Conservation (phyloP, 2,888 invertebrate genomes). For the Luffia ferchaultella region DNA sequence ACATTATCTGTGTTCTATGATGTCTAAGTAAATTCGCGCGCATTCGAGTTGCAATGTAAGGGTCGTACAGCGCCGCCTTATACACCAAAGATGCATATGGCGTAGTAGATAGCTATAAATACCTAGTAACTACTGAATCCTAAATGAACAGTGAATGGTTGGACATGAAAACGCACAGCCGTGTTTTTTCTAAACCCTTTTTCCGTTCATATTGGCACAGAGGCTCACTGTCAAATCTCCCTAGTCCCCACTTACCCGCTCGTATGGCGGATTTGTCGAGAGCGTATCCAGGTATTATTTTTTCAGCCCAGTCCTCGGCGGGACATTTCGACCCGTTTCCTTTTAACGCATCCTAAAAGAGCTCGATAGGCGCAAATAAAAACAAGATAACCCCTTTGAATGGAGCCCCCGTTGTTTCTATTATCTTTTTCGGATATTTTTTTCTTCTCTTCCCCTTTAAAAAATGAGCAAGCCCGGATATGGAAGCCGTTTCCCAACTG, state of each 20-base stretch:
- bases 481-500: conserved; percentile 51
- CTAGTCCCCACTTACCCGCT: background rate
- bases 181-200: background rate
- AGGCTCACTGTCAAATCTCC: background rate
- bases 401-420: conserved; percentile 51
- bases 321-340: conserved; percentile 31
- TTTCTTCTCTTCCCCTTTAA: conserved; percentile 24
- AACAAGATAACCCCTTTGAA: conserved; percentile 54
- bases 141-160: too few species aligned
- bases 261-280: background rate
- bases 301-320: conserved; percentile 10
- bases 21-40: too few species aligned
- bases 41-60: too few species aligned
- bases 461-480: conserved; percentile 51
- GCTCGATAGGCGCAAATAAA: conserved; percentile 41
- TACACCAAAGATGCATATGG: too few species aligned
- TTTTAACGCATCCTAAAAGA: conserved; percentile 40
- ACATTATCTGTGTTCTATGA: too few species aligned
- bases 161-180: too few species aligned
- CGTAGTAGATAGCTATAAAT: too few species aligned
- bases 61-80: too few species aligned
- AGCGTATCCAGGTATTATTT: too few species aligned
- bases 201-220: background rate
- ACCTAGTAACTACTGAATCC: too few species aligned
- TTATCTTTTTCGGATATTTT: conserved; percentile 51